These are phyloP conservation scores for Thalpophila matura DNA, from an alignment of 2,888 invertebrate genomes.

Conservation along the genomic window DNA sequence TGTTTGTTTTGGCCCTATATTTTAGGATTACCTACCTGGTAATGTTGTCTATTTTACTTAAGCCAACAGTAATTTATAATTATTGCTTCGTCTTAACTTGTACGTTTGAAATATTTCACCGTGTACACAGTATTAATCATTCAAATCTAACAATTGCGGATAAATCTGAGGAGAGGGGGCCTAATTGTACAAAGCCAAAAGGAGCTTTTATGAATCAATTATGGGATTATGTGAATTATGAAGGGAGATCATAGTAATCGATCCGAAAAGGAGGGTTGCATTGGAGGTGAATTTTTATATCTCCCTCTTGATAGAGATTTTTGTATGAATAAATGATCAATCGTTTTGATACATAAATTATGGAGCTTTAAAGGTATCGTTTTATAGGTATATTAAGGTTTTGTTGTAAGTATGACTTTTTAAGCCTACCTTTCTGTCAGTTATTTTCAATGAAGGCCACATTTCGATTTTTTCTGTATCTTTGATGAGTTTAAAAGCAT, in stretches of 20 bases:
- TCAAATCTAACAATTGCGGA: slow-evolving; percentile 83
- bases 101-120: slow-evolving; percentile 61
- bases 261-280: slow-evolving; percentile 75
- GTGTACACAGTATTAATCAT: slow-evolving; percentile 78
- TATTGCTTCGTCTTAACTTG: slow-evolving; percentile 44
- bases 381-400: no score
- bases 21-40: slow-evolving; percentile 16
- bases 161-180: slow-evolving; percentile 81
- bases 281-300: slow-evolving; percentile 62
- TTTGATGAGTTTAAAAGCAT: no score
- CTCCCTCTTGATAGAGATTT: slow-evolving; percentile 25
- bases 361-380: no score
- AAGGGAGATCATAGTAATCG: slow-evolving; percentile 84
- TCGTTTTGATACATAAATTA: no score
- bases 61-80: slow-evolving; percentile 51
- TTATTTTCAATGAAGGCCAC: no score
- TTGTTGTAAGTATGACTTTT: no score
- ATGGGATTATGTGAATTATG: slow-evolving; percentile 84
- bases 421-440: no score
- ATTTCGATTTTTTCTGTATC: no score
- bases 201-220: slow-evolving; percentile 86
- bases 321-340: slow-evolving; percentile 39
- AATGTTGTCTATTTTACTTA: slow-evolving; percentile 27
- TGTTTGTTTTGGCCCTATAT: slow-evolving; percentile 6
- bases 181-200: slow-evolving; percentile 82